Evolutionary conservation across 2,888 invertebrate genomes (phyloP), one percentile per base, ranked within the genome.

Genomic region (Orchesella flavescens): DNA sequence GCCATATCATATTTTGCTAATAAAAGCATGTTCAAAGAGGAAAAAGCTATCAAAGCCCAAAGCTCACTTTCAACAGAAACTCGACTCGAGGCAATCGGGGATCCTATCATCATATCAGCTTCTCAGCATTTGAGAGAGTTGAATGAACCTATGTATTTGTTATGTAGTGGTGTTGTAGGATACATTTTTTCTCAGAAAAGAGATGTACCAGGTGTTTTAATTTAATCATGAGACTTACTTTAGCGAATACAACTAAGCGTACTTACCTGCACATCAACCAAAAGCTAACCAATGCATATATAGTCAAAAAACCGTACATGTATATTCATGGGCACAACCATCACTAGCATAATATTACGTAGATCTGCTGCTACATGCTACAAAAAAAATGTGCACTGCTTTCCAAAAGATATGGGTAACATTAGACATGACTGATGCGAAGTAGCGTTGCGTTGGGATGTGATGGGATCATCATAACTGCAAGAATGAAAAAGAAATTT

Each of bases 181-280:
- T 79, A n/a, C n/a, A 4, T 72, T 78, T 23, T 57, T 55, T 43
- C 15, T 34, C 12, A 19, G 59, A 17, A 72, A 72, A 66, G 68
- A 74, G 68, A 75, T 81, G 81, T 75, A 75, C 68, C 81, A 81
- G 81, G 81, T 75, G 75, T 81, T 81, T 75, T 80, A 73, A 80
- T 80, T 80, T 79, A 79, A 79, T 79, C 78, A 49, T 23, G 44
- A 71, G 49, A 49, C 43, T 34, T 34, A 34, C 34, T 34, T 34
- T 34, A 34, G 34, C 34, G 3, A 34, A 34, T 7, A 34, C 34
- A 34, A 34, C 34, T 34, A 34, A 34, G 7, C 34, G 7, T 34
- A 34, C 34, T 34, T 34, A 34, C 34, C 34, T 34, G 34, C 34
- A 34, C 34, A 34, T 34, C 34, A 34, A 34, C 34, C 34, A n/a